Conservation (phyloP, 2,797 vertebrate species). For the Acrossocheilus fasciatus region DNA sequence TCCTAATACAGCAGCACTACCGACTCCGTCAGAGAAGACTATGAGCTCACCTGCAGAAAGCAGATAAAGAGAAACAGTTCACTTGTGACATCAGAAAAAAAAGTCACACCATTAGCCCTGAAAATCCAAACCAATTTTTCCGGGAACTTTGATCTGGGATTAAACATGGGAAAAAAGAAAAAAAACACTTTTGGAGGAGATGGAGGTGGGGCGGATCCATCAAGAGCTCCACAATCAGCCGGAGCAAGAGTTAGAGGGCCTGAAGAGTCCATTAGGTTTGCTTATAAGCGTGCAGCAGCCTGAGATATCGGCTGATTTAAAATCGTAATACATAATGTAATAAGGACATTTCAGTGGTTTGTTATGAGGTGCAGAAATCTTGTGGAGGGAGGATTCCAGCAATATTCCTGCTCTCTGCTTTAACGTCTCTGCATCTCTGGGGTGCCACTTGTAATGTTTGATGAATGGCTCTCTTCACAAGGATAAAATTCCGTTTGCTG, state of each 20-base stretch:
- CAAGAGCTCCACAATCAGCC: slow-evolving; percentile 28
- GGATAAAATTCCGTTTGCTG: slow-evolving; percentile 32
- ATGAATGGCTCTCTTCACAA: slow-evolving; percentile 42
- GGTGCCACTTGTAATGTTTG: slow-evolving; percentile 47
- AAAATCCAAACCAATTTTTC: slow-evolving; percentile 75
- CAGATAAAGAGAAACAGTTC: slow-evolving; percentile 78
- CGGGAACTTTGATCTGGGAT: slow-evolving; percentile 80
- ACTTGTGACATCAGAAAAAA: slow-evolving; percentile 72
- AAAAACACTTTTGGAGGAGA: slow-evolving; percentile 66
- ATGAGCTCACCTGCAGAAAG: slow-evolving; percentile 72
- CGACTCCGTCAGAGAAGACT: slow-evolving; percentile 55
- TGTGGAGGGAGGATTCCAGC: neutral
- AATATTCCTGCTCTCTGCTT: slow-evolving; percentile 13
- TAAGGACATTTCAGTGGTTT: slow-evolving; percentile 41
- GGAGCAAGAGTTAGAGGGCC: slow-evolving; percentile 21
- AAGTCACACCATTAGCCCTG: slow-evolving; percentile 76
- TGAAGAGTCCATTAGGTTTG: slow-evolving; percentile 37
- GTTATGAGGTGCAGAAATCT: slow-evolving; percentile 39
- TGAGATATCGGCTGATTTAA: slow-evolving; percentile 34
- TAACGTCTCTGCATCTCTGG: slow-evolving; percentile 15
- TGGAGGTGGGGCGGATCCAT: slow-evolving; percentile 1
- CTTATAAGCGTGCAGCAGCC: slow-evolving; percentile 17
- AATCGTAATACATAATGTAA: slow-evolving; percentile 39
- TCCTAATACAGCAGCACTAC: slow-evolving; percentile 71
- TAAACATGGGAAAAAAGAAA: slow-evolving; percentile 68